These are phyloP conservation scores for Ceratosolen fusciceps DNA, from an alignment of 1,140 invertebrate genomes.

Conservation along the genomic window DNA sequence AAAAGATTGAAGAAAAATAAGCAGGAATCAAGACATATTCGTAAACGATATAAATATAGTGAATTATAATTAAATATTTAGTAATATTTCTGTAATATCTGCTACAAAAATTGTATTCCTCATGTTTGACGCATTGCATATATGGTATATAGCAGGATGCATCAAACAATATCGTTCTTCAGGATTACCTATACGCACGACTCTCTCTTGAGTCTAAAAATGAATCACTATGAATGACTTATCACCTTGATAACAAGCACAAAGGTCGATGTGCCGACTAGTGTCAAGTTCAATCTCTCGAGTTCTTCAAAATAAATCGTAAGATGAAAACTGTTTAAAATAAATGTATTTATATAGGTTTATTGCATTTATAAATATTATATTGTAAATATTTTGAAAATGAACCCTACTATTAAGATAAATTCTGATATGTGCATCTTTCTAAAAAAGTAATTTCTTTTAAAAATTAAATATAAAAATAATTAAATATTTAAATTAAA, in stretches of 20 bases:
- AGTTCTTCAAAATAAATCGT: background rate
- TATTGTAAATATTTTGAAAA: too few species aligned
- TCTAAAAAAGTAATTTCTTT: background rate
- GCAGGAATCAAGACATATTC: background rate
- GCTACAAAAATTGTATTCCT: background rate
- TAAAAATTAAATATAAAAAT: background rate
- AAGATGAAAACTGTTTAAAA: too few species aligned
- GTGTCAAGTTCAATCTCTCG: background rate
- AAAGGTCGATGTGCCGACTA: constrained; percentile 37
- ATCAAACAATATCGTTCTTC: background rate
- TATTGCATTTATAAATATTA: too few species aligned
- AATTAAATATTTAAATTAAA: background rate
- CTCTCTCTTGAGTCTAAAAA: constrained; percentile 50
- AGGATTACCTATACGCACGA: background rate
- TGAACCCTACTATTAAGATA: background rate
- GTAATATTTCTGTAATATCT: background rate
- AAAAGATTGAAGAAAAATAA: too few species aligned
- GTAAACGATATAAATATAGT: background rate
- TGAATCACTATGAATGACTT: constrained; percentile 66
- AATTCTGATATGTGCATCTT: background rate
- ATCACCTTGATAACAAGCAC: constrained; percentile 59
- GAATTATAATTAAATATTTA: background rate
- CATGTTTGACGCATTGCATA: background rate
- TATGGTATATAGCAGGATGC: background rate
- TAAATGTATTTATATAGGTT: too few species aligned